Evolutionary conservation across 2,888 invertebrate genomes (phyloP), one percentile per base, ranked within the genome.

Genomic region (Limulus polyphemus): DNA sequence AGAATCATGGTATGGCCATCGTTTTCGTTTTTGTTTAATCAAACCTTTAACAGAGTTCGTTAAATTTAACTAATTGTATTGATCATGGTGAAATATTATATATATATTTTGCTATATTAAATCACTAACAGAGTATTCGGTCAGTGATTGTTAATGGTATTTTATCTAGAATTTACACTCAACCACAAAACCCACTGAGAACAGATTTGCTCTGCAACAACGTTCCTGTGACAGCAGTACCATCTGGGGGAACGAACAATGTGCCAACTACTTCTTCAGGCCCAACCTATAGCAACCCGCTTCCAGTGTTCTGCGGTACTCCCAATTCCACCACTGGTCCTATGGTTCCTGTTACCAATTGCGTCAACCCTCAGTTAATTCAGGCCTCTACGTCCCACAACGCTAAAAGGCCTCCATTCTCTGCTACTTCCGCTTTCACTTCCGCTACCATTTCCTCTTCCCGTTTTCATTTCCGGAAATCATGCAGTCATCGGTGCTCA

Each of bases 401-500:
- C 14, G 32, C 16, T 4, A 54, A 54, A 16, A 48, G 63, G 14
- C 63, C 61, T 1, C 64, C 67, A 3, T 62, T 62, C 49, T 58
- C 65, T 9, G 63, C 59, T 14, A 59, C 62, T 11, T 60, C 60
- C 16, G 62, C 62, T 54, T 60, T 64, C 46, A 59, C 68, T 17
- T 61, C 65, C 47, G 57, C 67, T 10, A 63, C 65, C 16, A 58
- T 62, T 46, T 58, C 62, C 17, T 62, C 62, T 52, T 67, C 66
- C 13, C 32, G 66, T 16, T 52, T 65, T n/a, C 64, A 67, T 54
- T 65, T 67, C 51, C 65, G 65, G 50, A 67, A 65, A 49, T 58
- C 64, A 7, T 65, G 68, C 51, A 57, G 58, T 11, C 68, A 69
- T 49, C 65, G 65, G 46, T 94, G 94, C 79, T 88, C 90, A 68